Conservation (phyloP, 23 tunicate genomes). For the Oikopleura dioica region DNA sequence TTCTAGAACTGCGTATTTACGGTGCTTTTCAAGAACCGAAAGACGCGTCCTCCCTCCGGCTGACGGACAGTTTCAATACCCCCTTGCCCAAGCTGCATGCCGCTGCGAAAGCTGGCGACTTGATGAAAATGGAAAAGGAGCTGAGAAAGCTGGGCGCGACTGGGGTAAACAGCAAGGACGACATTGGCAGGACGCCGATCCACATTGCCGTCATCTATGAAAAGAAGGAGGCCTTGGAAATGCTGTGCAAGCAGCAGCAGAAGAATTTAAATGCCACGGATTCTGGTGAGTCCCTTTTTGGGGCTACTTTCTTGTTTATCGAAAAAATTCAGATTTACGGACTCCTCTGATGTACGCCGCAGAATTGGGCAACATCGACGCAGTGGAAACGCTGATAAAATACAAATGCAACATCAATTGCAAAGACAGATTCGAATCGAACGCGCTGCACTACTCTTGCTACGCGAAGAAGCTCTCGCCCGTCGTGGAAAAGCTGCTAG, state of each 20-base stretch:
- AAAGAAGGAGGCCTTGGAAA: neutral
- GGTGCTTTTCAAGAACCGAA: too few species aligned
- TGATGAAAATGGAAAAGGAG: slow-evolving; percentile 4
- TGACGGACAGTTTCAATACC: neutral
- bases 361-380: neutral
- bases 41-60: too few species aligned
- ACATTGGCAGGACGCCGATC: neutral
- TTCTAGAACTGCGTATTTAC: too few species aligned
- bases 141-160: neutral
- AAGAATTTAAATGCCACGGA: neutral
- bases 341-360: slow-evolving; percentile 8
- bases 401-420: neutral
- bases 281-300: neutral
- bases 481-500: too few species aligned
- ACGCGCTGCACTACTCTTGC: neutral
- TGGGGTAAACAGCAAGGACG: neutral
- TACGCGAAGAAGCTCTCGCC: neutral
- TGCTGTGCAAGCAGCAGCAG: slow-evolving; percentile 2
- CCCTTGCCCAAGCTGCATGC: neutral
- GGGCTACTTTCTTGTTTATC: too few species aligned
- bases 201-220: slow-evolving; percentile 3
- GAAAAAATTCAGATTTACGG: too few species aligned
- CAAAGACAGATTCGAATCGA: neutral
- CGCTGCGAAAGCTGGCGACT: neutral
- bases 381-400: neutral